Evolutionary conservation across 2,888 invertebrate genomes (phyloP), one percentile per base, ranked within the genome.

Genomic region (Podotricha telesiphe): DNA sequence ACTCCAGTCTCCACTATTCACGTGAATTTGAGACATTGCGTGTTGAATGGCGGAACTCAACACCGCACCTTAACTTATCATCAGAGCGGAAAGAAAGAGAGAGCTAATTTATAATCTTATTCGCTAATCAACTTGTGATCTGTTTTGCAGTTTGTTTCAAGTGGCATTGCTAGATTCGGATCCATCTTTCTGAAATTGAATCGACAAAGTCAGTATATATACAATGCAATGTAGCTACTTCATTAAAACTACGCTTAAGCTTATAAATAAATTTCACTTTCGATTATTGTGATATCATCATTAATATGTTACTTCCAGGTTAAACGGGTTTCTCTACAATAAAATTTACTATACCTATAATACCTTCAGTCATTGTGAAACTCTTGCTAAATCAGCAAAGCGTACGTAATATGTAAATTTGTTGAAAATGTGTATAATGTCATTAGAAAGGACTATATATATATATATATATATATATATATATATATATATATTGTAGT

Each of bases 291-390:
- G 48, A 48, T 48, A 48, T 48, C 20, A 48, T 48, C 48, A 20
- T 20, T 48, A 48, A 48, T 48, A 20, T 20, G 48, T 48, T 51
- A 51, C 51, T 51, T 51, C n/a, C 28, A 48, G 20, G 48, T 48
- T 28, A 51, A 51, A 28, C 8, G 51, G 51, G 15, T 51, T 28
- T 22, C 28, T 51, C 2, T 28, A n/a, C 8, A 51, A 28, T 51
- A 28, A 28, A 22, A 28, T 48, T 48, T 13, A 50, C 51, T n/a
- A n/a, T n/a, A n/a, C n/a, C n/a, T n/a, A 28, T 51, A n/a, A 22
- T 19, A 50, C 17, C 47, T 47, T 47, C 7, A 47, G 17, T 47
- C 47, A 47, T 17, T 17, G 8, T 47, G 7, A 47, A 47, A 8
- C 17, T 47, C 17, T 17, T 47, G 17, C 17, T 47, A 8, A 47